Evolutionary conservation across 1,140 invertebrate species (phyloP), one percentile per base, ranked within the genome.

Genomic region (Cecropterus lyciades): DNA sequence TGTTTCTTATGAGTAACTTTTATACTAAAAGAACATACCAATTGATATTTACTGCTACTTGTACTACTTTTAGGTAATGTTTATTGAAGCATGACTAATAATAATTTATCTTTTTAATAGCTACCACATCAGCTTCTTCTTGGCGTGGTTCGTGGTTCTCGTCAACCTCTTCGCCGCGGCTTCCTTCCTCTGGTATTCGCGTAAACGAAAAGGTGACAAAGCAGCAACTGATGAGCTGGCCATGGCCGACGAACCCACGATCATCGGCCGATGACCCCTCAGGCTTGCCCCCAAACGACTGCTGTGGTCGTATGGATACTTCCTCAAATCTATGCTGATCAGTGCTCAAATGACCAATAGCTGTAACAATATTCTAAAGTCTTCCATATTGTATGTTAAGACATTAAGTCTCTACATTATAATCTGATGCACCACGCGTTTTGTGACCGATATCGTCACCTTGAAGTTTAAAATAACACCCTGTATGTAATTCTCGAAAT

Each of bases 211-310:
- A 92, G 95, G 96, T 8, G 95, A 96, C 67, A 96, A 96, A 76
- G 96, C 96, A 6, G 94, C 95, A 0, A 96, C 94, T 15, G 96
- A 97, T 71, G 95, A 96, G 76, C 89, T 96, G 14, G 96, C 96
- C 0, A 95, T 96, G 94, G 96, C 96, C 15, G 97, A 98, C 76
- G 97, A 97, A 80, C 96, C 96, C 0, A 96, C 96, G 13, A 96
- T 96, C 68, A 96, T 97, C 70, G 96, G 96, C 70, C 95, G 96
- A 93, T 97, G 92, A 95, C 87, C 80, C 59, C 66, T 69, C 70
- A 33, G 64, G 14, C 57, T 10, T 56, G 62, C 56, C 46, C 64
- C 70, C 65, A 73, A 71, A 62, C 77, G 70, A 73, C 71, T 74
- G 13, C 69, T 65, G 33, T 57, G 46, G 74, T 78, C 72, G 72